Evolutionary conservation across 2,113 vertebrate genomes (phyloP).

Genomic region (Balaeniceps rex): DNA sequence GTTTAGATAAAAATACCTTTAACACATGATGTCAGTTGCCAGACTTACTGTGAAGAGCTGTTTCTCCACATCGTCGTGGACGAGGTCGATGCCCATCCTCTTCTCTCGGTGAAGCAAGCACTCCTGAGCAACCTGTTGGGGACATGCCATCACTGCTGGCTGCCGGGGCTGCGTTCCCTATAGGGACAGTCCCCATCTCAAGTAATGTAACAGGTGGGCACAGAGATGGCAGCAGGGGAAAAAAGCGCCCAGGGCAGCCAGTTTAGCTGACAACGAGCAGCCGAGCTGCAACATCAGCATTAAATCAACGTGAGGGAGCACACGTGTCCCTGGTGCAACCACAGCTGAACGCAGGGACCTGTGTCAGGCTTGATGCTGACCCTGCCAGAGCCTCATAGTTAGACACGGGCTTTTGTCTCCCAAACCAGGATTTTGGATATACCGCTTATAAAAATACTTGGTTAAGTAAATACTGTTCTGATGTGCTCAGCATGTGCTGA

Average conservation of each 20-base stretch:
- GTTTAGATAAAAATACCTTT: not conserved
- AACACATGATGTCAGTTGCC: not conserved
- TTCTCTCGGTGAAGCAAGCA: conserved; percentile 93
- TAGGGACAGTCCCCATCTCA: not conserved
- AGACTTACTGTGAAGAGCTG: conserved; percentile 82
- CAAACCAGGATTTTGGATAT: not conserved
- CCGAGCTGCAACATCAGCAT: not conserved
- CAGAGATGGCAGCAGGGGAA: not conserved
- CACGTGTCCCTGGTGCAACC: not conserved
- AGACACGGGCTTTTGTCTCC: not conserved
- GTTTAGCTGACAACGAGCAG: not conserved
- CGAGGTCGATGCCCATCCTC: conserved; percentile 91
- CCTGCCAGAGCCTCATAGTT: not conserved
- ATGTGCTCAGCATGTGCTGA: not conserved
- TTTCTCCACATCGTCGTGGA: conserved; percentile 87
- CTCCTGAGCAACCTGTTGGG: conserved; percentile 85
- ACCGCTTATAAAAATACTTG: not conserved
- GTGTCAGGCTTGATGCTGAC: not conserved
- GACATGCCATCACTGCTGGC: not conserved
- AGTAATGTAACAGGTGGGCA: not conserved
- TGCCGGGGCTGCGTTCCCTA: not conserved
- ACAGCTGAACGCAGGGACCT: not conserved
- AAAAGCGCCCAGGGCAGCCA: not conserved
- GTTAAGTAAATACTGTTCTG: not conserved
- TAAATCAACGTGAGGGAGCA: not conserved